Percentiles rank a stretch among this genome's conserved stretches.
These are phyloP conservation scores for Oreochromis tanganicae DNA, from an alignment of 2,113 vertebrate genomes.

Conservation along the genomic window DNA sequence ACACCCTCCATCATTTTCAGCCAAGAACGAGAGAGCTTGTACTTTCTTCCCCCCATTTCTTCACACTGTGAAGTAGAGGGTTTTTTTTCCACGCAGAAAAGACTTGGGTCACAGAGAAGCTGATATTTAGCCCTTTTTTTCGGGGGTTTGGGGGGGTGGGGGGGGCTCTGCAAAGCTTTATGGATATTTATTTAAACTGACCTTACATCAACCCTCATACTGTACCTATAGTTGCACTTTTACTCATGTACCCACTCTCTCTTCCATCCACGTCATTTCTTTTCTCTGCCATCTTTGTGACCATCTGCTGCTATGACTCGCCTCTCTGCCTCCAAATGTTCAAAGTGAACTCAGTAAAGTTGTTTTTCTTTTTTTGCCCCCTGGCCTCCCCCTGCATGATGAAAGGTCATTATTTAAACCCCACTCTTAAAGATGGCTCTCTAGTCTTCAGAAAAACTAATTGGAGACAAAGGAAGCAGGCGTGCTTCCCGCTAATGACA, in stretches of 20 bases:
- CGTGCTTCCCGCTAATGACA: constrained; percentile 69
- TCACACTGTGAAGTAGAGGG: background rate
- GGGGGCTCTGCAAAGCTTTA: background rate
- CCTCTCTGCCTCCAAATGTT: constrained; percentile 51
- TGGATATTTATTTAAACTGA: background rate
- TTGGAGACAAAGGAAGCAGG: constrained; percentile 73
- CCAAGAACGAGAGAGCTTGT: constrained; percentile 42
- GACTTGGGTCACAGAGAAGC: background rate
- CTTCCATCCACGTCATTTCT: background rate
- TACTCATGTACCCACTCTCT: background rate
- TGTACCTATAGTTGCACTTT: background rate
- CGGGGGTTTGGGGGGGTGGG: no score
- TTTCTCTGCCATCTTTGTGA: constrained; percentile 1
- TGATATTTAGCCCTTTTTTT: background rate
- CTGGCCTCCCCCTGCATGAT: constrained; percentile 52
- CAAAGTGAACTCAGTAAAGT: constrained; percentile 51
- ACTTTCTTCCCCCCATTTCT: background rate
- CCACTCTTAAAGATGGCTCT: constrained; percentile 69
- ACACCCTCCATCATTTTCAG: constrained; percentile 57
- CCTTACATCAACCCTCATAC: background rate
- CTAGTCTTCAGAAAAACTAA: constrained; percentile 69
- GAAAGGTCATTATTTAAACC: constrained; percentile 75
- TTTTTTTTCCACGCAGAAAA: background rate
- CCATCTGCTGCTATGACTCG: constrained; percentile 56
- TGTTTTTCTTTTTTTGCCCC: constrained; percentile 55